A percentile compares a stretch with the other conserved stretches of the same genome.
Evolutionary conservation across 2,888 invertebrate genomes (phyloP).

Genomic region (Argynnis bischoffii): DNA sequence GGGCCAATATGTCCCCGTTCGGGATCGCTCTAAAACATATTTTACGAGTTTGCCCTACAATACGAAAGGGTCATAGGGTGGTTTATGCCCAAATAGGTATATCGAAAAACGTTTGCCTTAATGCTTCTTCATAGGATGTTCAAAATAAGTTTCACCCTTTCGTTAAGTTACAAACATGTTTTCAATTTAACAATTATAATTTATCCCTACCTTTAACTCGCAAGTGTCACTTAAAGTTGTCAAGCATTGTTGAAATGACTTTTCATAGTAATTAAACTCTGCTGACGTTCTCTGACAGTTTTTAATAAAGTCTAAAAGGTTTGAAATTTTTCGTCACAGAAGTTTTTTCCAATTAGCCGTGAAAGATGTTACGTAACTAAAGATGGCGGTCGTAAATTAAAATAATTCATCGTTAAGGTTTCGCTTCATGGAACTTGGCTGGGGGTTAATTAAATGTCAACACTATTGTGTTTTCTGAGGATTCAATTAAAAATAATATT

Average conservation of each 20-base stretch:
- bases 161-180: neutral
- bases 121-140: constrained; percentile 32
- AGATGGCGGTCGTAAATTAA: constrained; percentile 33
- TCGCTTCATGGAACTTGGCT: constrained; percentile 24
- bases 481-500: constrained; percentile 30
- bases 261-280: constrained; percentile 10
- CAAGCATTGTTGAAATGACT: constrained; percentile 11
- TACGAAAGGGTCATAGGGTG: constrained; percentile 51
- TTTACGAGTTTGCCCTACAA: constrained; percentile 53
- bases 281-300: constrained; percentile 14
- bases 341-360: constrained; percentile 33
- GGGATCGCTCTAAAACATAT: constrained; percentile 62
- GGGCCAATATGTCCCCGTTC: constrained; percentile 56
- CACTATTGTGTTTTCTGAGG: constrained; percentile 29
- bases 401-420: constrained; percentile 32
- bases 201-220: neutral
- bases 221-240: constrained; percentile 7
- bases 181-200: neutral
- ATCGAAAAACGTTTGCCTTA: constrained; percentile 47
- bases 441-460: constrained; percentile 37
- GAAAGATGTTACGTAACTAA: constrained; percentile 28
- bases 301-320: constrained; percentile 20
- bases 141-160: constrained; percentile 3
- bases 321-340: constrained; percentile 22
- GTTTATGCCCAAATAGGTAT: constrained; percentile 52